These are phyloP conservation scores for Shargacucullia verbasci DNA, from an alignment of 2,888 invertebrate species.

Conservation along the genomic window DNA sequence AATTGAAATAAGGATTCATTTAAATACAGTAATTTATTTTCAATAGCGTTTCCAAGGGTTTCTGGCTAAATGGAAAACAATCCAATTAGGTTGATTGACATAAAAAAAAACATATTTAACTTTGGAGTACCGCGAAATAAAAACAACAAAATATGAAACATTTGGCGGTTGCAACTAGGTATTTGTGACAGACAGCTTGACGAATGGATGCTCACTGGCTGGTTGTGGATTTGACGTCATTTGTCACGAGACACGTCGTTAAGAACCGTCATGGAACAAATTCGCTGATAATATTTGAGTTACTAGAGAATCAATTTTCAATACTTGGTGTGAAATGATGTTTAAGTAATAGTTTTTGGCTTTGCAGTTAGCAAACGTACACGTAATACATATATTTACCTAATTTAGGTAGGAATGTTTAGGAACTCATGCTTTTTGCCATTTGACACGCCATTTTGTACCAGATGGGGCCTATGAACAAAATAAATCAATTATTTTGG, in stretches of 20 bases:
- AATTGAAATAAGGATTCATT: neutral
- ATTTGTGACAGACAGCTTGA: constrained; percentile 63
- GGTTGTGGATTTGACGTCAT: constrained; percentile 55
- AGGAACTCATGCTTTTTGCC: neutral
- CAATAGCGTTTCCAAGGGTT: constrained; percentile 22
- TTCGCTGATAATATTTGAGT: constrained; percentile 30
- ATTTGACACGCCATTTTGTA: constrained; percentile 16
- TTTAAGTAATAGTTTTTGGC: neutral
- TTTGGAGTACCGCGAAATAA: constrained; percentile 9
- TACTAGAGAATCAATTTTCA: constrained; percentile 10
- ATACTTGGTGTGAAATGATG: constrained; percentile 12
- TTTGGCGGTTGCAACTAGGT: constrained; percentile 41
- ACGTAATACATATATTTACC: neutral
- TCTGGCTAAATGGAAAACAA: constrained; percentile 31
- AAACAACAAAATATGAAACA: constrained; percentile 14
- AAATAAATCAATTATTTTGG: constrained; percentile 10
- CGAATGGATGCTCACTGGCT: constrained; percentile 51
- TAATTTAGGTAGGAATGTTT: neutral
- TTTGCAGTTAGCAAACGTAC: neutral
- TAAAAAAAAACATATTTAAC: constrained; percentile 26
- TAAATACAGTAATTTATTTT: constrained; percentile 19
- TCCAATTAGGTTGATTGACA: constrained; percentile 36
- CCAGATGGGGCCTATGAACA: too few relatives aligned
- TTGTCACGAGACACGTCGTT: constrained; percentile 52
- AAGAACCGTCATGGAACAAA: constrained; percentile 27